These are phyloP conservation scores for Pandemis cinnamomeana DNA, from an alignment of 2,888 invertebrate species.

Conservation along the genomic window DNA sequence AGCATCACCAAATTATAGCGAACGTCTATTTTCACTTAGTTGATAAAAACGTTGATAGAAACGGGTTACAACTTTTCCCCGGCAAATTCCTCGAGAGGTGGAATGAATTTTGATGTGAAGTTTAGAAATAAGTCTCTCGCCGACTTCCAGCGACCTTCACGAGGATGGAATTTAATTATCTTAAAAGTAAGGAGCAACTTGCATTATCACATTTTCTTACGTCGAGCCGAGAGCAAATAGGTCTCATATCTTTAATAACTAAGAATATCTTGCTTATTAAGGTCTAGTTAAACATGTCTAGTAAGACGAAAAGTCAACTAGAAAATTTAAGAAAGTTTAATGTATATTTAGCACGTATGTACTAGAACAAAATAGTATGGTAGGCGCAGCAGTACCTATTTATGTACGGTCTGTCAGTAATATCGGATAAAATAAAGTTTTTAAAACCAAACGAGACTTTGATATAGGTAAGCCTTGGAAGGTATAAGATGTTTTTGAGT, in stretches of 20 bases:
- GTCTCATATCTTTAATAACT: constrained; percentile 14
- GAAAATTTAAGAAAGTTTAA: too few relatives aligned
- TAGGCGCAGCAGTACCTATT: too few relatives aligned
- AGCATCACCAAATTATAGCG: neutral
- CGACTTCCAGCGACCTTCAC: constrained; percentile 42
- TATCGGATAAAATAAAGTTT: too few relatives aligned
- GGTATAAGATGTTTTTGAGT: too few relatives aligned
- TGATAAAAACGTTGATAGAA: constrained; percentile 24
- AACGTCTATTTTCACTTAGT: constrained; percentile 13
- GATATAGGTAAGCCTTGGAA: too few relatives aligned
- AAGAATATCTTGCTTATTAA: constrained; percentile 10
- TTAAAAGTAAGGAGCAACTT: constrained; percentile 49
- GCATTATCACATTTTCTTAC: constrained; percentile 43
- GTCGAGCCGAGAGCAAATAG: neutral
- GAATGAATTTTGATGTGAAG: constrained; percentile 36
- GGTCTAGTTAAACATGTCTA: neutral
- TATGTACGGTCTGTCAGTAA: too few relatives aligned
- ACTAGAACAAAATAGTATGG: too few relatives aligned
- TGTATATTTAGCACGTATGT: too few relatives aligned
- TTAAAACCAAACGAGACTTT: too few relatives aligned
- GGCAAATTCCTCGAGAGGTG: constrained; percentile 25
- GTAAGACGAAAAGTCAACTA: too few relatives aligned
- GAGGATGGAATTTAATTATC: constrained; percentile 53
- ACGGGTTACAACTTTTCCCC: constrained; percentile 29
- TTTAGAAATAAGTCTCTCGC: constrained; percentile 33